Conservation (phyloP, 2,113 vertebrate genomes). For the Nipponia nippon region DNA sequence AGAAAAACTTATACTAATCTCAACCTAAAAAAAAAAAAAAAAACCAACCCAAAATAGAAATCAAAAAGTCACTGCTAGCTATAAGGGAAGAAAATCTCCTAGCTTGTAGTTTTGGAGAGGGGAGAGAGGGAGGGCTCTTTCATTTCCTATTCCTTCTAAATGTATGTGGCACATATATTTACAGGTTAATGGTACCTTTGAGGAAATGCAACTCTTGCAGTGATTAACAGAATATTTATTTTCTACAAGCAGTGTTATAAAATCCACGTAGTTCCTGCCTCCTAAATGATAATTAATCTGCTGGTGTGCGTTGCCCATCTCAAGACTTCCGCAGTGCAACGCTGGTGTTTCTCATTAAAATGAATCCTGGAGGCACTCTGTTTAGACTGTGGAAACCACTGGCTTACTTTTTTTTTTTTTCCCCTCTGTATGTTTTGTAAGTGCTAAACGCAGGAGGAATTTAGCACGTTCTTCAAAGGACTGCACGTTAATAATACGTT, state of each 20-base stretch:
- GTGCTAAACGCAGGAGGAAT: conserved; percentile 54
- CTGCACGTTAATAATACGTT: conserved; percentile 71
- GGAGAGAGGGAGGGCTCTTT: background rate
- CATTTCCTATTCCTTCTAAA: conserved; percentile 40
- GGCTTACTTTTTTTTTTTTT: background rate
- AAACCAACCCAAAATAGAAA: background rate
- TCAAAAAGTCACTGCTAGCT: background rate
- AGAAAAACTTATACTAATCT: conserved; percentile 17
- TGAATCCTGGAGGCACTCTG: conserved; percentile 75
- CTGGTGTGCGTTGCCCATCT: conserved; percentile 49
- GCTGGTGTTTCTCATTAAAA: conserved; percentile 70
- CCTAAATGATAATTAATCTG: conserved; percentile 71
- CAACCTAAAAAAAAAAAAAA: background rate
- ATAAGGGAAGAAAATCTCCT: background rate
- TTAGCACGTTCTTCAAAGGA: conserved; percentile 58
- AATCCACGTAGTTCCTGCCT: conserved; percentile 50
- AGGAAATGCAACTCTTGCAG: conserved; percentile 45
- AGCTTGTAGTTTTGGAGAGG: background rate
- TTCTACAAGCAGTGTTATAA: conserved; percentile 25
- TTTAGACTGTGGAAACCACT: conserved; percentile 64
- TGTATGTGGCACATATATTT: conserved; percentile 21
- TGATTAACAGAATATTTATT: conserved; percentile 76
- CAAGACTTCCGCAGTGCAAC: conserved; percentile 9
- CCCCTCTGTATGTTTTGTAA: conserved; percentile 61
- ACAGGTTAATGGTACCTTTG: conserved; percentile 57